Conservation (phyloP, 2,888 invertebrate genomes). For the Macropis europaea region DNA sequence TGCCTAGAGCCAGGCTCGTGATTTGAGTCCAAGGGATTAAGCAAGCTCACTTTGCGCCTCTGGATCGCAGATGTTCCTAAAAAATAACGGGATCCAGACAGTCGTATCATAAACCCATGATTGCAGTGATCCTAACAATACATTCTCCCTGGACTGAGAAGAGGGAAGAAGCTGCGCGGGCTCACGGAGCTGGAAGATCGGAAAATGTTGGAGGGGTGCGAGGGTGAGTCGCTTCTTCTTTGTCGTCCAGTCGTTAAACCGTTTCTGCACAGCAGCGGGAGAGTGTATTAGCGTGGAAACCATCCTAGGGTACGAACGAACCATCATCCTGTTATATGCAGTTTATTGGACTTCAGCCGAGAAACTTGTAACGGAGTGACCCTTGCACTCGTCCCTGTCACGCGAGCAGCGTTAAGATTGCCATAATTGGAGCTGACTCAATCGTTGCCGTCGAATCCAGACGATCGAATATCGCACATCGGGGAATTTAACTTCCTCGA, state of each 20-base stretch:
- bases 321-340: constrained; percentile 31
- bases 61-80: too few relatives aligned
- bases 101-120: too few relatives aligned
- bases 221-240: constrained; percentile 34
- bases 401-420: constrained; percentile 15
- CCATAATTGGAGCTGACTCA: constrained; percentile 30
- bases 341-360: constrained; percentile 33
- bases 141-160: constrained; percentile 51
- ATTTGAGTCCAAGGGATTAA: too few relatives aligned
- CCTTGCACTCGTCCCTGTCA: neutral
- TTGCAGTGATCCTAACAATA: constrained; percentile 61
- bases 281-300: constrained; percentile 52
- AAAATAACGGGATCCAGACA: too few relatives aligned
- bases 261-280: neutral
- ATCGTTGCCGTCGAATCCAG: neutral
- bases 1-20: too few relatives aligned
- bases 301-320: constrained; percentile 1
- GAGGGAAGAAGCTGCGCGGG: neutral
- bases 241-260: constrained; percentile 21
- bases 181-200: too few relatives aligned
- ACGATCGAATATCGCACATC: constrained; percentile 28
- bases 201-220: constrained; percentile 26
- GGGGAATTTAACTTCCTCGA: constrained; percentile 5
- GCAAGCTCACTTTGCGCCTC: too few relatives aligned
- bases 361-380: constrained; percentile 24